Conservation (phyloP, 1,140 invertebrate genomes). For the Macrobrachium nipponense region DNA sequence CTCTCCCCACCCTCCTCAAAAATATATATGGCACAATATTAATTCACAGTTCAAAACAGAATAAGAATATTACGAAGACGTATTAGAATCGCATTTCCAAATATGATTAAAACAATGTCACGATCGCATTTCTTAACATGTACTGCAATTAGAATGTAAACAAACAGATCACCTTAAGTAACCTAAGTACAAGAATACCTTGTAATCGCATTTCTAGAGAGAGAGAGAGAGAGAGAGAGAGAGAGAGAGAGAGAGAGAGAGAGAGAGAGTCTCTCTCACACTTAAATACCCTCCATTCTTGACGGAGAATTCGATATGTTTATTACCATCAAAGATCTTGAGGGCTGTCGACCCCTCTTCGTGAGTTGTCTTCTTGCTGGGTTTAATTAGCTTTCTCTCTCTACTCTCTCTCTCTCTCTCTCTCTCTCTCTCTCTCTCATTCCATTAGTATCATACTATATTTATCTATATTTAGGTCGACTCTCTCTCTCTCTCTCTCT, state of each 20-base stretch:
- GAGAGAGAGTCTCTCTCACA: neutral
- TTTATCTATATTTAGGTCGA: neutral
- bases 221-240: neutral
- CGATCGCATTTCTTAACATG: too few species aligned
- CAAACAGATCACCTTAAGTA: too few species aligned
- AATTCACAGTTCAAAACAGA: neutral
- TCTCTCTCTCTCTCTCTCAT: neutral
- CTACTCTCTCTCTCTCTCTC: conserved; percentile 13
- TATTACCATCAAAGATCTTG: too few species aligned
- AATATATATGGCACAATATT: neutral
- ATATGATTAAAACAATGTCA: too few species aligned
- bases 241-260: conserved; percentile 11
- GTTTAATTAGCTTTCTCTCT: neutral
- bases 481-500: conserved; percentile 24
- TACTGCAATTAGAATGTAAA: too few species aligned
- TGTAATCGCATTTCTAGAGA: too few species aligned
- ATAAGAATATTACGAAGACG: neutral
- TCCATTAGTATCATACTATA: neutral
- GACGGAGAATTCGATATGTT: neutral
- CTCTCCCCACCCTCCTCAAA: neutral
- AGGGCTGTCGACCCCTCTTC: too few species aligned
- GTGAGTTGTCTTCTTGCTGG: neutral
- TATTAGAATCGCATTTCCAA: too few species aligned
- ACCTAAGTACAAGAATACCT: too few species aligned
- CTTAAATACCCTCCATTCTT: neutral